Percentiles rank a stretch among this genome's conserved stretches.
Conservation (phyloP, 2,113 vertebrate species). For the Campylomormyrus numenius region DNA sequence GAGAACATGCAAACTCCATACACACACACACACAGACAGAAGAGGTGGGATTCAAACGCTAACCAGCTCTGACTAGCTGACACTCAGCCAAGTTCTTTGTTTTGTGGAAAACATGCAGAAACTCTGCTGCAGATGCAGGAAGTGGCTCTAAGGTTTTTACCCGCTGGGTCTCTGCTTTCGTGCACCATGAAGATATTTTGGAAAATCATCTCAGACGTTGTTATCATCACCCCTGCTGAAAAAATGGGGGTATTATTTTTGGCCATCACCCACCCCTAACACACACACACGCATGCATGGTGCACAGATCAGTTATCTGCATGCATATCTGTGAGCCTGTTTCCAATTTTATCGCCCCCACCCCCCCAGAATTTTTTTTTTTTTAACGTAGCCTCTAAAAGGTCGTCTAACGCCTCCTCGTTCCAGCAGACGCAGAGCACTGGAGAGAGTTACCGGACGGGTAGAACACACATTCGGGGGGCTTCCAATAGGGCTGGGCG, state of each 20-base stretch:
- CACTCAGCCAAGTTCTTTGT: neutral
- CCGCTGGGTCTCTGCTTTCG: neutral
- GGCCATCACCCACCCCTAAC: neutral
- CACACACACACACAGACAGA: neutral
- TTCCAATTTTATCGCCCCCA: neutral
- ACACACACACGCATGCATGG: neutral
- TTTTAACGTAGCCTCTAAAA: neutral
- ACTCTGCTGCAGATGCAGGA: neutral
- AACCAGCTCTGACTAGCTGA: neutral
- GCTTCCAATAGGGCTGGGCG: neutral
- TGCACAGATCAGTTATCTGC: neutral
- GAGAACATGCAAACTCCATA: neutral
- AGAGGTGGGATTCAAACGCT: neutral
- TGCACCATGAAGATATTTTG: neutral
- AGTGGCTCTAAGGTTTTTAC: neutral
- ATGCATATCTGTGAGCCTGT: neutral
- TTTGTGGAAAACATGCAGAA: neutral
- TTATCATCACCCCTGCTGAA: neutral
- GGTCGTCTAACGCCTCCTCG: neutral
- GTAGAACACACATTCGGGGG: neutral
- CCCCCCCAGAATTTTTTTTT: neutral
- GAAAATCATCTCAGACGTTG: conserved; percentile 1
- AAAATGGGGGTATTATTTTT: neutral
- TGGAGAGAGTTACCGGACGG: neutral
- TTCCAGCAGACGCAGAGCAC: neutral